Base-by-base conservation (phyloP, 2,888 invertebrate species). In the Piscicola geometra region DNA sequence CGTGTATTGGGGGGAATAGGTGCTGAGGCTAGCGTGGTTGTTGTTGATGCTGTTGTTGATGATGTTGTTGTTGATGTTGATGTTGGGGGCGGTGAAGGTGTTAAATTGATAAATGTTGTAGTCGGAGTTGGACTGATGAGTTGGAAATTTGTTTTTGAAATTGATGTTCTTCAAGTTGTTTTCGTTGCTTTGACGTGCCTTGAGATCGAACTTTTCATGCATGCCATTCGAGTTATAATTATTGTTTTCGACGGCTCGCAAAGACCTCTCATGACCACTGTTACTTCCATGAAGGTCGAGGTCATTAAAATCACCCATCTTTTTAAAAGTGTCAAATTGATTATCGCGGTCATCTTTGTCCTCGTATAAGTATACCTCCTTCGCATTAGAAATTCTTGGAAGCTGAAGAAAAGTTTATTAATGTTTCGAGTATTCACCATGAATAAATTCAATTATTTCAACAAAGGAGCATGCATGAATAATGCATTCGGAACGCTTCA, bases 11-110 rank as follows among this genome's bases (percentile, higher is more conserved):
- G 94, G 94, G 0, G 95, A 94, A 79, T 95, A 89, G 86, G 96
- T 96, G 32, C 96, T 96, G 79, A 96, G 96, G 66, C 95, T 96
- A 56, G 96, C 96, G 77, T 96, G 88, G 0, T 95, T 96, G 79
- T 96, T 88, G 0, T 95, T 96, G 1, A 95, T 95, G 96, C 96
- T 96, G 87, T 96, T 96, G 70, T 41, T 41, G 15, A 41, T 15
- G 15, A 41, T 15, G 41, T 41, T 41, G 15, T 41, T 41, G 41
- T 41, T 41, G 41, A 9, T 41, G 41, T 41, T 41, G 41, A 9
- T 41, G 41, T 41, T 41, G 41, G 9, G 9, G 5, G 41, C 41
- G 5, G 41, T 41, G 41, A 9, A 9, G 41, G 5, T 41, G 41
- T 41, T 41, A 15, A 9, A 9, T 41, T 41, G 5, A 15, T 41